Conservation (phyloP, 2,888 invertebrate genomes). For the Sesamia inferens region DNA sequence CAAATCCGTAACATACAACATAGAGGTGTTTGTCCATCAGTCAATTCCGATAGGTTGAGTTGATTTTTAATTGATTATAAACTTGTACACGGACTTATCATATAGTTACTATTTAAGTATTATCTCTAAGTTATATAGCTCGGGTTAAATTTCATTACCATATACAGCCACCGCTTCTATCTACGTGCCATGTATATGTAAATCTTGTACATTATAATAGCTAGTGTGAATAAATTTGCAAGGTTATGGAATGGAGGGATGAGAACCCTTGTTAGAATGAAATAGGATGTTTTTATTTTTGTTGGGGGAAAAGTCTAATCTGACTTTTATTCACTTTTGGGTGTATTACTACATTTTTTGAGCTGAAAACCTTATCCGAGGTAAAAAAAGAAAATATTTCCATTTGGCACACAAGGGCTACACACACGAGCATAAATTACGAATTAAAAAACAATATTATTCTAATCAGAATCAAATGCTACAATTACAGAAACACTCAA, state of each 20-base stretch:
- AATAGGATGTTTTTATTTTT: neutral
- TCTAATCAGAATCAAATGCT: neutral
- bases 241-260: neutral
- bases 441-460: neutral
- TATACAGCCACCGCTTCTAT: slow-evolving; percentile 23
- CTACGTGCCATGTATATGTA: slow-evolving; percentile 50
- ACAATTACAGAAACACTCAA: no score
- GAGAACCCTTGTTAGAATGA: neutral
- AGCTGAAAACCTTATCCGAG: neutral
- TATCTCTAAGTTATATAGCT: slow-evolving; percentile 6
- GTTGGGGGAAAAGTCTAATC: no score
- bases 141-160: slow-evolving; percentile 34
- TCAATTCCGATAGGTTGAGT: neutral
- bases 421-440: neutral
- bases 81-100: slow-evolving; percentile 11
- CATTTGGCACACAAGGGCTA: neutral
- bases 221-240: neutral
- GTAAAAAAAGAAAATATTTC: neutral
- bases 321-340: no score
- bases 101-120: neutral
- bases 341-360: neutral
- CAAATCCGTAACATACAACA: no score
- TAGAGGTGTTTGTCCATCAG: neutral
- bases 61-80: neutral
- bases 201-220: slow-evolving; percentile 38